Evolutionary conservation across 2,888 invertebrate genomes (phyloP), one percentile per base, ranked within the genome.

Genomic region (Drosophila paracracens): DNA sequence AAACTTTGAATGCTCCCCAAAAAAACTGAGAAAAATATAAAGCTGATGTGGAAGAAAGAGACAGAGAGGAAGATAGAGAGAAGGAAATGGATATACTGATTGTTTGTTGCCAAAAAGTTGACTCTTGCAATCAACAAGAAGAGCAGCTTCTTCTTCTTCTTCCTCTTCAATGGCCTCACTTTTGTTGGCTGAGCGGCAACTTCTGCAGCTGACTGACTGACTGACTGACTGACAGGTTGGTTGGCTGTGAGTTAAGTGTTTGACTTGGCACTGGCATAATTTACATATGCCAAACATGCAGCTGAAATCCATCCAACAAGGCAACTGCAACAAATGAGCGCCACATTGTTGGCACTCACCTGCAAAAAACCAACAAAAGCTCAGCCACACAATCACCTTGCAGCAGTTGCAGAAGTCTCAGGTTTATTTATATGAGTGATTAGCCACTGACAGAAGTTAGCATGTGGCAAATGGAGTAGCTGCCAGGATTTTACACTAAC

Each of bases 181-280:
- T 81, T 81, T 78, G 74, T 74, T 72, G 74, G 64, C 35, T 76
- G 68, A 53, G 72, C 52, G 60, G 53, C 62, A 72, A 74, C 58
- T 71, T 57, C 58, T 48, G 58, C 63, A 66, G 59, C 57, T 68
- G 60, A 56, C 64, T 33, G 33, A 33, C 31, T 31, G 31, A 31
- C 31, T 33, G 33, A 65, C 70, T 16, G 36, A 36, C 16, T 36
- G 33, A 31, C 51, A n/a, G 27, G 10, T 33, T 33, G 27, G 35
- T 10, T 29, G 18, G 43, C 1, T 46, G 48, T 56, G 70, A 77
- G 89, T 69, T 79, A 85, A 85, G 89, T 85, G 89, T 75, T 79
- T 81, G 84, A 74, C 83, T 86, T 85, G 85, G 85, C 87, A 86
- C 82, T 89, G 87, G 78, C 87, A 87, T 87, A 81, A 87, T 87